These are phyloP conservation scores for Ochropleura leucogaster DNA, from an alignment of 2,888 invertebrate genomes.

Conservation along the genomic window DNA sequence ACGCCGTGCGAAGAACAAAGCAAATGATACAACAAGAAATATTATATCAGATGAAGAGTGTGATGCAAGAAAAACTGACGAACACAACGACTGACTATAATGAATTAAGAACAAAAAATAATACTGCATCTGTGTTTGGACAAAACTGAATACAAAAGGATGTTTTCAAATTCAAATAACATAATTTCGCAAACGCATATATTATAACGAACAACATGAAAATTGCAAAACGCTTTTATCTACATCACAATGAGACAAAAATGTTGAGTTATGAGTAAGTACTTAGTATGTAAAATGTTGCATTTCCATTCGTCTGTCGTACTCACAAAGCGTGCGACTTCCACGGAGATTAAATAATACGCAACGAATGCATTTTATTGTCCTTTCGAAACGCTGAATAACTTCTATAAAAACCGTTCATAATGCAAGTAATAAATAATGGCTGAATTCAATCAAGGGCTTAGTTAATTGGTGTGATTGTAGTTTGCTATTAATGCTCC, in stretches of 20 bases:
- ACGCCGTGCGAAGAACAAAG: slow-evolving; percentile 62
- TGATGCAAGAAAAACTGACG: slow-evolving; percentile 26
- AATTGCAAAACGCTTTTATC: slow-evolving; percentile 28
- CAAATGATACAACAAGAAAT: slow-evolving; percentile 66
- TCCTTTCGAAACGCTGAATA: slow-evolving; percentile 5
- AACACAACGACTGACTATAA: slow-evolving; percentile 16
- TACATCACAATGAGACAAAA: slow-evolving; percentile 46
- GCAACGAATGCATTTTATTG: slow-evolving; percentile 31
- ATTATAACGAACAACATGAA: slow-evolving; percentile 15
- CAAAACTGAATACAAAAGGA: slow-evolving; percentile 30
- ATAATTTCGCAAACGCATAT: slow-evolving; percentile 25
- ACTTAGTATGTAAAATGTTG: slow-evolving; percentile 44
- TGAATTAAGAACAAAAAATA: slow-evolving; percentile 5
- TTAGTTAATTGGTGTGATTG: neutral
- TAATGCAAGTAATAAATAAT: neutral
- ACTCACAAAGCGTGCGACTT: slow-evolving; percentile 36
- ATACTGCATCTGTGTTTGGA: slow-evolving; percentile 9
- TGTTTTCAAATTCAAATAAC: slow-evolving; percentile 25
- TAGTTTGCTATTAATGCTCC: neutral
- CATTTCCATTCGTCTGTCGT: slow-evolving; percentile 27
- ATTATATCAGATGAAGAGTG: slow-evolving; percentile 42
- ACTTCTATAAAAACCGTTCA: neutral
- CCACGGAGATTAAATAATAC: slow-evolving; percentile 44
- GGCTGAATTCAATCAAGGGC: neutral
- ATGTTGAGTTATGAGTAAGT: slow-evolving; percentile 40